Conservation (phyloP, 1,140 invertebrate genomes). For the Ostrea edulis region DNA sequence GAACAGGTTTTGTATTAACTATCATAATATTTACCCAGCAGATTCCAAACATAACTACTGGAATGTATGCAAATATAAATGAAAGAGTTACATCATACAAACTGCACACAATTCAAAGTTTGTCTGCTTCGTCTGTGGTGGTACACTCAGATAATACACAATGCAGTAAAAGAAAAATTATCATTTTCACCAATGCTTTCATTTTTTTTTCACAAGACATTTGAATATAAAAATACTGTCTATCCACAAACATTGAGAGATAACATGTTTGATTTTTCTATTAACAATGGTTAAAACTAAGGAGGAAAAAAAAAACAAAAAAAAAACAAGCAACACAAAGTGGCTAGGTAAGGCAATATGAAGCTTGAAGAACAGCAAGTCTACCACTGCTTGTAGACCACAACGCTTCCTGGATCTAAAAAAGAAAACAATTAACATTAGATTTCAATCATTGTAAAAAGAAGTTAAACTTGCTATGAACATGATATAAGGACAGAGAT, state of each 20-base stretch:
- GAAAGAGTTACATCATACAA: neutral
- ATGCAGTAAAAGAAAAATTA: neutral
- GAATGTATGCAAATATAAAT: slow-evolving; percentile 24
- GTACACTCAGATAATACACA: neutral
- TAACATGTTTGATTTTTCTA: slow-evolving; percentile 28
- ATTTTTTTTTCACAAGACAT: neutral
- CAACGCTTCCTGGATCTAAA: slow-evolving; percentile 6
- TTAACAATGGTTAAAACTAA: slow-evolving; percentile 26
- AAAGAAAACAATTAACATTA: neutral
- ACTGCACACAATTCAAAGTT: neutral
- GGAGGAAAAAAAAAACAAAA: neutral
- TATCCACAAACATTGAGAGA: slow-evolving; percentile 11
- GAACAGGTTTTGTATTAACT: neutral
- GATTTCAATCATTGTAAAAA: neutral
- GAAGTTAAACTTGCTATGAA: neutral
- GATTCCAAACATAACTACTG: slow-evolving; percentile 12
- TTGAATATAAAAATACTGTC: slow-evolving; percentile 10
- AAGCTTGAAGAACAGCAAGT: neutral
- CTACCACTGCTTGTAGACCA: neutral
- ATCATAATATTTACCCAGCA: neutral
- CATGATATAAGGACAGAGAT: neutral
- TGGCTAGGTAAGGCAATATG: slow-evolving; percentile 29
- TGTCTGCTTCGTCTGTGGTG: neutral
- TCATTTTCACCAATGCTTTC: neutral
- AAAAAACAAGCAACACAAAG: slow-evolving; percentile 9